Evolutionary conservation across 1,140 invertebrate genomes (phyloP).

Genomic region (Eufriesea mexicana): DNA sequence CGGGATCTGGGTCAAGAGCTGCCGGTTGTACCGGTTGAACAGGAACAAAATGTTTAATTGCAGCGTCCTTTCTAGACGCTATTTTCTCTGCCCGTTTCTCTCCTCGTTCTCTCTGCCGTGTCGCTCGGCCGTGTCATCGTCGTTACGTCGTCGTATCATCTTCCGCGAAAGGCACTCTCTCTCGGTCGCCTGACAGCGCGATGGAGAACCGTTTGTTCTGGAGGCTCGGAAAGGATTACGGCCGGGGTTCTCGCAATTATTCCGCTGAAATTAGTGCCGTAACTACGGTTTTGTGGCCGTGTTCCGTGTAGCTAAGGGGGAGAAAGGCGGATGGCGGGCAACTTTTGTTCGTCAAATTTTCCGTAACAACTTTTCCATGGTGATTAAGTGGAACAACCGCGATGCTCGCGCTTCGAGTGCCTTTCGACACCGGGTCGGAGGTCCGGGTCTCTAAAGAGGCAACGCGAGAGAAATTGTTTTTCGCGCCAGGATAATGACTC

Average conservation of each 20-base stretch:
- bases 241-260: slow-evolving; percentile 52
- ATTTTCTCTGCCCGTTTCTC: background rate
- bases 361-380: slow-evolving; percentile 45
- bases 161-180: slow-evolving; percentile 29
- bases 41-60: slow-evolving; percentile 65
- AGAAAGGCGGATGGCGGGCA: background rate
- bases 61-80: slow-evolving; percentile 36
- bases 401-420: slow-evolving; percentile 11
- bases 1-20: slow-evolving; percentile 50
- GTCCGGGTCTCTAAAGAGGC: background rate
- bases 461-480: slow-evolving; percentile 13
- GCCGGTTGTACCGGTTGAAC: slow-evolving; percentile 37
- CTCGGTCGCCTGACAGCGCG: background rate
- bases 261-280: slow-evolving; percentile 50
- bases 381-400: slow-evolving; percentile 32
- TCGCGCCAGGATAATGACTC: slow-evolving; percentile 4
- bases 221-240: slow-evolving; percentile 49
- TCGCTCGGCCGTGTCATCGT: slow-evolving; percentile 3
- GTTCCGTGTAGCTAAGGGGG: background rate
- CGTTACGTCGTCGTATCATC: slow-evolving; percentile 22
- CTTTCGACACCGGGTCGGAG: background rate
- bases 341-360: slow-evolving; percentile 48
- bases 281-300: slow-evolving; percentile 27
- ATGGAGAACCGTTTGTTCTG: slow-evolving; percentile 51
- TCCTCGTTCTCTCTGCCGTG: background rate